Conservation (phyloP, 2,888 invertebrate species). For the Scaptomyza polygonia region DNA sequence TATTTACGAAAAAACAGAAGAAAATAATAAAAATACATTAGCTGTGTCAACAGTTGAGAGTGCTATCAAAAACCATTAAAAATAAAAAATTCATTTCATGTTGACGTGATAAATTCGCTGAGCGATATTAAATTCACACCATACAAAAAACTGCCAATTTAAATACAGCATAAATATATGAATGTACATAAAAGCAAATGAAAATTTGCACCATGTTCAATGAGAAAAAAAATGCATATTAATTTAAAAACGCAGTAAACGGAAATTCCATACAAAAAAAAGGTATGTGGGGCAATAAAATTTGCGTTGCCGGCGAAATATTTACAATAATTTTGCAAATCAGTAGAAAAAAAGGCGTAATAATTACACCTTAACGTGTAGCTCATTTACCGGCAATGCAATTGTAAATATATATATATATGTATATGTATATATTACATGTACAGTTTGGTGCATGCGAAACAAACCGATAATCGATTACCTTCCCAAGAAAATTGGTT, state of each 20-base stretch:
- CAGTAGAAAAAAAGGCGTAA: conserved; percentile 31
- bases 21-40: not conserved
- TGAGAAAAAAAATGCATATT: conserved; percentile 1
- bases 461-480: conserved; percentile 49
- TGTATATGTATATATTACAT: conserved; percentile 1
- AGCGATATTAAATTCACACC: conserved; percentile 27
- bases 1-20: too few relatives aligned
- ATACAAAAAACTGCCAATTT: conserved; percentile 21
- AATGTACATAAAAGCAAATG: not conserved
- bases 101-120: conserved; percentile 4
- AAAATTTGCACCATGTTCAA: conserved; percentile 17
- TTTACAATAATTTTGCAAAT: conserved; percentile 52
- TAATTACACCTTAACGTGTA: conserved; percentile 46
- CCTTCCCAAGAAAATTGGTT: conserved; percentile 8
- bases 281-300: conserved; percentile 21
- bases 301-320: conserved; percentile 46
- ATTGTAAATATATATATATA: conserved; percentile 6
- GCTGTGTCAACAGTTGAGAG: not conserved
- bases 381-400: conserved; percentile 39
- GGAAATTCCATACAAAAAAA: conserved; percentile 23
- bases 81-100: conserved; percentile 1
- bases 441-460: conserved; percentile 46
- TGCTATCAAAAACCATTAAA: conserved; percentile 12
- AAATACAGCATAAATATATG: conserved; percentile 11
- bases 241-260: conserved; percentile 16